Conservation (phyloP, 2,797 vertebrate genomes). For the Pseudochaenichthys georgianus region DNA sequence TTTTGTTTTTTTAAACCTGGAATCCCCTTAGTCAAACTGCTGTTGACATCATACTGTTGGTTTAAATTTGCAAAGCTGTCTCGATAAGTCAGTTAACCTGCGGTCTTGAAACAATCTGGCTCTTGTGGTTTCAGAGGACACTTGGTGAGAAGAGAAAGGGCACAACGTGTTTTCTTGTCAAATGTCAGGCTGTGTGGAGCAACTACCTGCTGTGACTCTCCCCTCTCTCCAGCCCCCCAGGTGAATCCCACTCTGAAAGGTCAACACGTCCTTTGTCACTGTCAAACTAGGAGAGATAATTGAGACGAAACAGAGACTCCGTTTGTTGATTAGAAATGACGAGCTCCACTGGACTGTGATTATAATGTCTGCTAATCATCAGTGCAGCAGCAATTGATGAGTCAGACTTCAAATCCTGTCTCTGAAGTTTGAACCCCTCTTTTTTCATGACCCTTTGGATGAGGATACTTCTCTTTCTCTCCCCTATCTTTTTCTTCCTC, state of each 20-base stretch:
- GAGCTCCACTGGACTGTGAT: slow-evolving; percentile 50
- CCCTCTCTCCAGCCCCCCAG: background rate
- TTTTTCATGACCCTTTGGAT: slow-evolving; percentile 14
- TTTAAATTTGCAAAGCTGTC: background rate
- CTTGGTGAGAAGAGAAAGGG: slow-evolving; percentile 6
- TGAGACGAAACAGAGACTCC: slow-evolving; percentile 12
- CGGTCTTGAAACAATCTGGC: background rate
- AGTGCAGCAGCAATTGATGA: slow-evolving; percentile 44
- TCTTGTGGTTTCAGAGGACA: background rate
- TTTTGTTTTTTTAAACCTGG: too few species aligned
- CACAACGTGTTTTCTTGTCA: background rate
- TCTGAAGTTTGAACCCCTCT: background rate
- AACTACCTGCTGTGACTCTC: slow-evolving; percentile 13
- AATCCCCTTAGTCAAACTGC: too few species aligned
- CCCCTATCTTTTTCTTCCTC: slow-evolving; percentile 6
- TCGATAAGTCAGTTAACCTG: background rate
- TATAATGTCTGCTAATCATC: slow-evolving; percentile 35
- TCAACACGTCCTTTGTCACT: slow-evolving; percentile 32
- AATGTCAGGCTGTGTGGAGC: background rate
- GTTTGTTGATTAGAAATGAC: slow-evolving; percentile 49
- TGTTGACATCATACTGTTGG: background rate
- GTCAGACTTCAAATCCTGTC: slow-evolving; percentile 8
- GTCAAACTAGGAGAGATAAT: slow-evolving; percentile 9
- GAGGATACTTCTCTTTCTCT: background rate
- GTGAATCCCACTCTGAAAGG: slow-evolving; percentile 36